phyloP scores from a whole-genome alignment of 2,797 vertebrate genomes.

The Chaetophractus vellerosus region DNA sequence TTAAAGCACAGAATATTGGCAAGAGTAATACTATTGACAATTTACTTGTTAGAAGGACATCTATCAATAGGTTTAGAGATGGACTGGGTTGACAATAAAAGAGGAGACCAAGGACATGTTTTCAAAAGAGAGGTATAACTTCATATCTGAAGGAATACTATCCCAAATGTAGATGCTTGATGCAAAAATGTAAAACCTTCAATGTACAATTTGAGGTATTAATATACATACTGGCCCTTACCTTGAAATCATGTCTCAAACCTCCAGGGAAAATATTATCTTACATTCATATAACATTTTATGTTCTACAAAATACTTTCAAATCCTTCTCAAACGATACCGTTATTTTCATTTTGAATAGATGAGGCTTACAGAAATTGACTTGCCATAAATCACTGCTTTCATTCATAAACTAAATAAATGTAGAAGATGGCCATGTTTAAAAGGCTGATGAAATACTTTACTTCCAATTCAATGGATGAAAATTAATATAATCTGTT shows the following conservation, averaged over 20 bases:
- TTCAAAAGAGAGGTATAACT: constrained; percentile 11
- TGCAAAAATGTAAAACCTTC: not conserved
- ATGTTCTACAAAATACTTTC: not conserved
- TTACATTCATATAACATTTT: not conserved
- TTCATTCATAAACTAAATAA: not conserved
- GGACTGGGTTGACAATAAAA: not conserved
- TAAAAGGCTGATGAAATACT: constrained; percentile 32
- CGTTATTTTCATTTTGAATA: not conserved
- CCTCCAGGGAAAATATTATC: not conserved
- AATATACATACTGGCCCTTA: not conserved
- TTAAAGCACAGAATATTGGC: not conserved
- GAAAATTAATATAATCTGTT: constrained; percentile 25
- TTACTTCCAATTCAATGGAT: not conserved
- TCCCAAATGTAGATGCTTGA: not conserved
- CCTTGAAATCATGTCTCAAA: not conserved
- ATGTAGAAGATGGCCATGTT: not conserved
- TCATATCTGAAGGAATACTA: not conserved
- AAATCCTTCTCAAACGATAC: not conserved
- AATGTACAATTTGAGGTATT: not conserved
- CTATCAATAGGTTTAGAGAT: not conserved
- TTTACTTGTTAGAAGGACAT: not conserved
- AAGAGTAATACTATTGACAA: constrained; percentile 22
- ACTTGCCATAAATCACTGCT: not conserved
- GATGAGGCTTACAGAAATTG: not conserved
- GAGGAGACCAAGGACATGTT: not conserved